Evolutionary conservation across 1,140 invertebrate species (phyloP), one percentile per base, ranked within the genome.

Genomic region (Pseudomyrmex gracilis): DNA sequence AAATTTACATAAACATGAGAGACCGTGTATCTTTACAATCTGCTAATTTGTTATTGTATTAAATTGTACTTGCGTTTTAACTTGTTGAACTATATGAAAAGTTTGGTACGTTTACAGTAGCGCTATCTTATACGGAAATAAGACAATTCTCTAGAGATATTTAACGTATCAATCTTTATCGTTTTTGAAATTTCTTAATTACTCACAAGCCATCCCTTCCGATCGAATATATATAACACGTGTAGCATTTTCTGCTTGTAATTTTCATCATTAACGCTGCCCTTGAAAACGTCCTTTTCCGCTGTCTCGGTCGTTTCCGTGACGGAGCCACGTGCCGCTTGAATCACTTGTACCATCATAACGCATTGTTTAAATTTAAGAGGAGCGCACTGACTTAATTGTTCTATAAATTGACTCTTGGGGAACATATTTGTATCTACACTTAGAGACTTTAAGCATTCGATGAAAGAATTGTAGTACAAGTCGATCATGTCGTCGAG

Each of bases 381-480:
- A 0, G 91, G 91, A 0, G 90, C 93, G 20, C 89, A 92, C 5
- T 90, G 68, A 43, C 90, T 87, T n/a, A 94, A 17, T n/a, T 90
- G 63, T 17, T 88, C 58, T 7, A 93, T 85, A 49, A 93, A 93
- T 22, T 90, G 89, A 10, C 90, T 76, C 15, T 90, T 91, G 0
- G 86, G 63, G 76, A 92, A 94, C 5, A 89, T 76, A 7, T 63
- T 82, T 0, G 86, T 84, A 47, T 93, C 87, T 2, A 92, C 74
- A n/a, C 89, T 87, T 0, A 94, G 66, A 0, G 73, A 84, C 73
- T 87, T 76, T 93, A 93, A 53, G 83, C 88, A 76, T 2, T 92
- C 89, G 9, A 96, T 89, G 76, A 96, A 96, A 2, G 90, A 91
- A 0, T 95, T 86, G 70, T 96, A 96, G 90, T 96, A 96, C 0